These are phyloP conservation scores for Anseranas semipalmata DNA, from an alignment of 2,113 vertebrate genomes.

Conservation along the genomic window DNA sequence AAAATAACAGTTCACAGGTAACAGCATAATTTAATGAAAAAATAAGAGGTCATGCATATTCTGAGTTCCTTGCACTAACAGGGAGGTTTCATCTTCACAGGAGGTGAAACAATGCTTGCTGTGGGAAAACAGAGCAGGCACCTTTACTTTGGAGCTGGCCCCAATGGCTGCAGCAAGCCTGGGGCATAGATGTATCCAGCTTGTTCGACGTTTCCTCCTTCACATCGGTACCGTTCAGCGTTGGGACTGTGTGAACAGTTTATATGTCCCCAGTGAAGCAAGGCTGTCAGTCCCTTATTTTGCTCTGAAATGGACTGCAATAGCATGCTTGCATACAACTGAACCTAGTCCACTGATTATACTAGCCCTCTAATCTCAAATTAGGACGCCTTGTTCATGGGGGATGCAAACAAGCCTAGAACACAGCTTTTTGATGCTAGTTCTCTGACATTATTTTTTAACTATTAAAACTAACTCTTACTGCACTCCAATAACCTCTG, in stretches of 20 bases:
- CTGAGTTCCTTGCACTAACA: not conserved
- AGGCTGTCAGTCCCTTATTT: not conserved
- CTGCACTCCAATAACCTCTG: not conserved
- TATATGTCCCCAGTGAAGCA: not conserved
- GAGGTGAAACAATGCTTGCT: not conserved
- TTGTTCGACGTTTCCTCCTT: not conserved
- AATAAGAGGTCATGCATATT: not conserved
- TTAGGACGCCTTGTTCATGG: not conserved
- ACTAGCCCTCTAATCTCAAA: not conserved
- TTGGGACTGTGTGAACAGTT: not conserved
- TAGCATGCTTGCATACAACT: not conserved
- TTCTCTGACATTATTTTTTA: not conserved
- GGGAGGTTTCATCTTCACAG: not conserved
- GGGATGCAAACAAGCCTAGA: not conserved
- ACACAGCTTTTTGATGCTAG: not conserved
- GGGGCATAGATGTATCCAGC: not conserved
- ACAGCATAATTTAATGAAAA: not conserved
- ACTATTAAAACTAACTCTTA: not conserved
- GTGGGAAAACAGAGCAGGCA: not conserved
- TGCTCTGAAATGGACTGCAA: not conserved
- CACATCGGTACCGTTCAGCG: not conserved
- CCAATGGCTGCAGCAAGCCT: not conserved
- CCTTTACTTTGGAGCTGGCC: not conserved
- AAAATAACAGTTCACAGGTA: not conserved
- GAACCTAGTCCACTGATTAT: not conserved